Base-by-base conservation (phyloP, 2,888 invertebrate species). In the Trisateles emortualis region DNA sequence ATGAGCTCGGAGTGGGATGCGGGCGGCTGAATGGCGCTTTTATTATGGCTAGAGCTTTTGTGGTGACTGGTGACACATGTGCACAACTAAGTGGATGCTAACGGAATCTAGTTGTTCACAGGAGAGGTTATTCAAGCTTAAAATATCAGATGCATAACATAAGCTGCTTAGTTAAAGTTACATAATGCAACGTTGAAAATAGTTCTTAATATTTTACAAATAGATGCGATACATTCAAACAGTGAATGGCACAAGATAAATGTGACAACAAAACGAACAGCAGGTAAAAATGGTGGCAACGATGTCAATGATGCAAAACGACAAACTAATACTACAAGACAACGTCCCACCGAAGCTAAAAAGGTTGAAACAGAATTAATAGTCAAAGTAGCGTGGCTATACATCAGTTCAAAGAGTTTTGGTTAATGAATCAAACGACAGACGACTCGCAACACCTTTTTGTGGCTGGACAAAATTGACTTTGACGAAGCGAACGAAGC, bases 381-480 rank as follows among this genome's bases (percentile, higher is more conserved):
- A 71, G 71, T 70, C 75, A 73, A 83, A 77, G 78, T 78, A 76
- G 79, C 76, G 76, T 76, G 79, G 70, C 81, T 73, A 88, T 88
- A 82, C 83, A 88, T 90, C 86, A 88, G 87, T 87, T 90, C 88
- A 91, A 91, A 91, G 86, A 78, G 84, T 79, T 84, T 74, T 69
- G 81, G 78, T 85, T 88, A 92, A 91, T 92, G 90, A 91, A 91
- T 90, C 88, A 89, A 90, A 85, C 83, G 90, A 91, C 89, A 90
- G 83, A 76, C 77, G 78, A 82, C 87, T 83, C 71, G 90, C 90
- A 90, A 87, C 90, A 92, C 90, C 88, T 92, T 87, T 89, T 87
- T 88, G 85, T 83, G 81, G 77, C 78, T 76, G 84, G 83, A 89
- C 87, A 87, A 86, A 88, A 89, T 86, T 80, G 88, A 90, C 89